Evolutionary conservation across 2,888 invertebrate genomes (phyloP).

Genomic region (Malacosoma neustria): DNA sequence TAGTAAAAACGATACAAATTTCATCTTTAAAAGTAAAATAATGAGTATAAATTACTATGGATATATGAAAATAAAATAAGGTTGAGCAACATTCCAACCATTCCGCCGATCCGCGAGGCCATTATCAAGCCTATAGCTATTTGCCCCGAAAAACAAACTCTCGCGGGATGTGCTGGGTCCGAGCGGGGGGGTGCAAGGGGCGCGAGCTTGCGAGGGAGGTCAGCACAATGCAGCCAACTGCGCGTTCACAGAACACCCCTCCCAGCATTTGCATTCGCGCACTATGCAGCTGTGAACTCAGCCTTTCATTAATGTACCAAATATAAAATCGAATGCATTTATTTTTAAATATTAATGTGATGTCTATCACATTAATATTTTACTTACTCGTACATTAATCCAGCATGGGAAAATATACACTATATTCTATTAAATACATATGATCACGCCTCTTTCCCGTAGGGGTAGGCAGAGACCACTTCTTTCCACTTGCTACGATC

Average conservation of each 20-base stretch:
- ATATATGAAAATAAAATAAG: conserved; percentile 5
- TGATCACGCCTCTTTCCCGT: too few species aligned
- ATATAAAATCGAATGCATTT: conserved; percentile 7
- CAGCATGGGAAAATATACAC: too few species aligned
- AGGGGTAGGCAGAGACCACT: too few species aligned
- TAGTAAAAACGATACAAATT: too few species aligned
- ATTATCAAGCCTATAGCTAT: conserved; percentile 76
- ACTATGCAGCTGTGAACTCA: conserved; percentile 46
- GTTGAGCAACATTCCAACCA: conserved; percentile 34
- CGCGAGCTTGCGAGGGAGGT: conserved; percentile 17
- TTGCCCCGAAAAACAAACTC: conserved; percentile 76
- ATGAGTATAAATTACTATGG: too few species aligned
- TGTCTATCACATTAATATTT: too few species aligned
- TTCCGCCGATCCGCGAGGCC: conserved; percentile 57
- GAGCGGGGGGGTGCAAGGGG: conserved; percentile 16
- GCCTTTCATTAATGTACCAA: conserved; percentile 36
- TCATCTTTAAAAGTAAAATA: too few species aligned
- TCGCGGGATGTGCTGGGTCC: conserved; percentile 60
- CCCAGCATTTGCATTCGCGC: conserved; percentile 58
- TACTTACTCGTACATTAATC: too few species aligned
- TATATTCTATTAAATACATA: too few species aligned
- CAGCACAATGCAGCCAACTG: conserved; percentile 68
- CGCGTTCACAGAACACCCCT: conserved; percentile 58
- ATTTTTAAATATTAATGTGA: conserved; percentile 4
- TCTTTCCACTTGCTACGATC: too few species aligned